Conservation (phyloP, 2,888 invertebrate species). For the Leptopilina myrica region DNA sequence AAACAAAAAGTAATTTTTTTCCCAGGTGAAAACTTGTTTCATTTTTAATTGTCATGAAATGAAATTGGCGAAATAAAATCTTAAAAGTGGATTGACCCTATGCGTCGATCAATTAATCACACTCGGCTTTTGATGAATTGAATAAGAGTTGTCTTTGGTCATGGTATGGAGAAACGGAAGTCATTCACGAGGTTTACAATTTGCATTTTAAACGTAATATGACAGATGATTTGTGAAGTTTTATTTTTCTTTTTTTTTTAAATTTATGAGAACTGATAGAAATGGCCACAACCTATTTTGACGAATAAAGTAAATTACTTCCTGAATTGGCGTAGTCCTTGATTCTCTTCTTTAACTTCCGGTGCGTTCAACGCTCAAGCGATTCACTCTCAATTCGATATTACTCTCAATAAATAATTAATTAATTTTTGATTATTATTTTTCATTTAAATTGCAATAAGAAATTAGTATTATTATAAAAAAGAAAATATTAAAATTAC, state of each 20-base stretch:
- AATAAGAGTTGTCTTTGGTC: neutral
- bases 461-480: no score
- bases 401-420: no score
- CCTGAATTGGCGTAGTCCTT: constrained; percentile 53
- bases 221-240: constrained; percentile 7
- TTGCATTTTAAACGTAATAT: constrained; percentile 21
- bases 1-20: no score
- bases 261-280: constrained; percentile 17
- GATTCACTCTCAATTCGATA: no score
- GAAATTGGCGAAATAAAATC: neutral
- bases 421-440: no score
- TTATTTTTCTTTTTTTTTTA: neutral
- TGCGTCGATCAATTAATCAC: constrained; percentile 38
- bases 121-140: neutral
- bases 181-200: constrained; percentile 5
- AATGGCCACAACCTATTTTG: constrained; percentile 41
- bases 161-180: constrained; percentile 12
- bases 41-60: no score
- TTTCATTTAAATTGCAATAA: no score
- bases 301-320: constrained; percentile 49
- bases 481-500: no score
- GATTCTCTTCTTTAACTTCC: constrained; percentile 39
- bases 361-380: neutral
- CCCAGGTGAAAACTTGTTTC: no score
- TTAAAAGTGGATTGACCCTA: constrained; percentile 45